Base-by-base conservation (phyloP, 2,888 invertebrate species). In the Ctenicera cuprea region DNA sequence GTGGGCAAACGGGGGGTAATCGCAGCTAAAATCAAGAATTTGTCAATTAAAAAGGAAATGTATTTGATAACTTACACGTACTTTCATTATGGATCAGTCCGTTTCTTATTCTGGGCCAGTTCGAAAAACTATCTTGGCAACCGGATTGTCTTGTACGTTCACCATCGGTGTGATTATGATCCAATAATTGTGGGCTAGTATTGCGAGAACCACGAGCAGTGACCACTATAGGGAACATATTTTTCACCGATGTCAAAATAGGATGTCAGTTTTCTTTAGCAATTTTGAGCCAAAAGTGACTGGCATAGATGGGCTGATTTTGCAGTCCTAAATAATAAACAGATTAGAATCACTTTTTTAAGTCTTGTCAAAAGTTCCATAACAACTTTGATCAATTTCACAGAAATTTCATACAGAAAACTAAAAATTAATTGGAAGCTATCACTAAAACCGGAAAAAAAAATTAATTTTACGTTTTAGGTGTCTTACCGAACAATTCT, bases 151-250 rank as follows among this genome's bases (percentile, higher is more conserved):
- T 5, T 0, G 7, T 7, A 14, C 26, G 52, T 20, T 41, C 41
- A 11, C 22, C 22, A 12, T 59, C 59, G n/a, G 3, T 20, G 5
- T 8, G 14, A 12, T 7, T n/a, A 18, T 3, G 16, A 11, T 64
- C 61, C 12, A 63, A 22, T 54, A 74, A 75, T 70, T 75, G 75
- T 48, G 78, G 71, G 26, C 69, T 54, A 41, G 65, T 68, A 26
- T 64, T 50, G 43, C 72, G 66, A 45, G 73, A 50, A 38, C 69
- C 77, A 65, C 77, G 76, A 54, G 79, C 79, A 38, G 69, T 72
- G 41, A 80, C 77, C 61, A 80, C 76, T 65, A 76, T 78, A 22
- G 80, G 78, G 71, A 80, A 80, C 80, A 80, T 80, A 62, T 77
- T 68, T 52, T 64, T 14, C 52, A 65, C 68, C 52, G 43, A 22